These are phyloP conservation scores for Pholis gunnellus DNA, from an alignment of 2,113 vertebrate genomes.

Conservation along the genomic window DNA sequence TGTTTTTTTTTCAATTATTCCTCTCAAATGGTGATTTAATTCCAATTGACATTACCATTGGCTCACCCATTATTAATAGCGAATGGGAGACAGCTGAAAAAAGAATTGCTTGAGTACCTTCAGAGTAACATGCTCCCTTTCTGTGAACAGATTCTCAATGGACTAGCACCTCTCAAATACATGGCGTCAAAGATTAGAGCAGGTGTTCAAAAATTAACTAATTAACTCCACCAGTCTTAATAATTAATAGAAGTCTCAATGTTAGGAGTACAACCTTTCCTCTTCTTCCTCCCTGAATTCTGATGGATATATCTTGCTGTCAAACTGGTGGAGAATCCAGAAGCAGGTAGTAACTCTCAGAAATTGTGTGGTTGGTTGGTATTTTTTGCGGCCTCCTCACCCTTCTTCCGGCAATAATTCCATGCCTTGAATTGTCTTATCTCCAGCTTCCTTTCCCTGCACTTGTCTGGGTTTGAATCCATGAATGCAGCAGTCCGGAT, in stretches of 20 bases:
- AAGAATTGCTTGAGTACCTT: neutral
- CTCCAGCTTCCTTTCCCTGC: conserved; percentile 15
- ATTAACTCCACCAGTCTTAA: conserved; percentile 68
- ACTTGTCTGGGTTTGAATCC: conserved; percentile 44
- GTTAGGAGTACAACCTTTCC: conserved; percentile 51
- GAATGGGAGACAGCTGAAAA: neutral
- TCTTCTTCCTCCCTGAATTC: conserved; percentile 34
- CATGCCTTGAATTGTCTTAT: conserved; percentile 41
- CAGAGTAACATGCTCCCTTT: conserved; percentile 29
- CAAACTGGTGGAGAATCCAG: conserved; percentile 22
- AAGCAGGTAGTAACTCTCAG: conserved; percentile 31
- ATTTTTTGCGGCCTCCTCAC: conserved; percentile 42
- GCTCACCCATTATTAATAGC: conserved; percentile 23
- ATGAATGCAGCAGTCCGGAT: conserved; percentile 35
- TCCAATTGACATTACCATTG: conserved; percentile 19
- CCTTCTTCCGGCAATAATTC: conserved; percentile 21
- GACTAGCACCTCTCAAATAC: conserved; percentile 32
- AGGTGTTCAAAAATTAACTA: conserved; percentile 69
- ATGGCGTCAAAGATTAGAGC: conserved; percentile 56
- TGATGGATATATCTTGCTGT: conserved; percentile 40
- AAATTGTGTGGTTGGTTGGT: conserved; percentile 31
- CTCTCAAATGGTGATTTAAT: conserved; percentile 6
- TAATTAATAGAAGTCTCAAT: conserved; percentile 70
- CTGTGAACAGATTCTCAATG: conserved; percentile 28
- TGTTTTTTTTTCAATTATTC: neutral